Evolutionary conservation across 2,888 invertebrate species (phyloP).

Genomic region (Ischnura elegans): DNA sequence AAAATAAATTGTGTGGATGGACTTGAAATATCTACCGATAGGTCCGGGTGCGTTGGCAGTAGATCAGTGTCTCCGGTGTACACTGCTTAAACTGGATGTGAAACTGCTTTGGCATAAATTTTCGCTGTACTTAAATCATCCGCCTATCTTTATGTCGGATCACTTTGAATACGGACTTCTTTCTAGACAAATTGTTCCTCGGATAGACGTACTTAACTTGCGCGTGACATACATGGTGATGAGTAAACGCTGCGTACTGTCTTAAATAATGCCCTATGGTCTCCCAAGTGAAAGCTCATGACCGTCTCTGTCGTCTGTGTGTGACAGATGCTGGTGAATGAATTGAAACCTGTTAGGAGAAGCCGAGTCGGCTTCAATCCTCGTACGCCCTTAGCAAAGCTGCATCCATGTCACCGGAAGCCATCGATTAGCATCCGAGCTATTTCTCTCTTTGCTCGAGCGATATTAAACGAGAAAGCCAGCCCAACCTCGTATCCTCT

Average conservation of each 20-base stretch:
- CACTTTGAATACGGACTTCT: background rate
- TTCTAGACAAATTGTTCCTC: background rate
- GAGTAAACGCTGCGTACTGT: background rate
- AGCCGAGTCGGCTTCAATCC: background rate
- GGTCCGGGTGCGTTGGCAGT: no score
- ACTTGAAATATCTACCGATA: no score
- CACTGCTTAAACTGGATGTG: no score
- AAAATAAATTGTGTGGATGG: no score
- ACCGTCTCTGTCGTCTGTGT: background rate
- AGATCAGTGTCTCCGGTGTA: no score
- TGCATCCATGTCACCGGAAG: background rate
- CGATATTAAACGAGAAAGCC: background rate
- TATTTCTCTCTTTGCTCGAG: background rate
- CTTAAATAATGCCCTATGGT: background rate
- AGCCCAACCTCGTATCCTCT: background rate
- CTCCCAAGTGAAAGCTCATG: background rate
- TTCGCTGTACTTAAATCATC: no score
- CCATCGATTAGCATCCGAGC: background rate
- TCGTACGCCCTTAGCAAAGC: background rate
- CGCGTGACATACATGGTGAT: background rate
- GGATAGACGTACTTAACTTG: background rate
- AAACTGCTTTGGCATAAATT: no score
- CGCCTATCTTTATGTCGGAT: no score
- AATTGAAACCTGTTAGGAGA: background rate
- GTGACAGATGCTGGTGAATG: background rate